These are phyloP conservation scores for Lasioglossum calceatum DNA, from an alignment of 2,888 invertebrate species.

Conservation along the genomic window DNA sequence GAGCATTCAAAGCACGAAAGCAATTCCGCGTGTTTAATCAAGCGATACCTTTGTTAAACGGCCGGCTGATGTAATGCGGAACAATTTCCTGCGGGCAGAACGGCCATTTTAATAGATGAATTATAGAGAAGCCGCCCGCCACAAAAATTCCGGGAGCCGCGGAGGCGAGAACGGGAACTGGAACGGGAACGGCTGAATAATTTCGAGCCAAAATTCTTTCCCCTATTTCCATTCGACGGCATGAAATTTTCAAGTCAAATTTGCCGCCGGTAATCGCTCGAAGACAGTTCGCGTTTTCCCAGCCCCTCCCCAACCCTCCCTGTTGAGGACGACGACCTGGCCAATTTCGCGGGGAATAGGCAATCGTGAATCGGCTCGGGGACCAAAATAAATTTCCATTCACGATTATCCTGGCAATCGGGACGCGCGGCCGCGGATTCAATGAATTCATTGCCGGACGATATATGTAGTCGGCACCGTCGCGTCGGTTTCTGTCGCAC, in stretches of 20 bases:
- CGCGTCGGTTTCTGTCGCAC: not conserved
- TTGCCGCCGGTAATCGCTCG: slow-evolving; percentile 45
- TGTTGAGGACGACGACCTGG: not conserved
- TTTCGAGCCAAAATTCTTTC: slow-evolving; percentile 2
- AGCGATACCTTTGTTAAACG: not conserved
- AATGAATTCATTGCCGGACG: slow-evolving; percentile 42
- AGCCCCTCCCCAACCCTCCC: not conserved
- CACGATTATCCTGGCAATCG: slow-evolving; percentile 36
- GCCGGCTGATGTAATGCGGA: not conserved
- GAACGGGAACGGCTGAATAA: not conserved
- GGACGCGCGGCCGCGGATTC: slow-evolving; percentile 15
- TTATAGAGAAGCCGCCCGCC: not conserved
- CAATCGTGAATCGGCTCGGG: slow-evolving; percentile 26
- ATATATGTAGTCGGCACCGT: slow-evolving; percentile 10
- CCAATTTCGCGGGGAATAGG: slow-evolving; percentile 22
- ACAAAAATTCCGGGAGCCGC: not conserved
- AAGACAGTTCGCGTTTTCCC: slow-evolving; percentile 16
- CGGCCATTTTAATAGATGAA: not conserved
- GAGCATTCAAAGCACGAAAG: not conserved
- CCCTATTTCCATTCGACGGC: slow-evolving; percentile 36
- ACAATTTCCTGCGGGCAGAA: not conserved
- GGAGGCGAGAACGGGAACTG: not conserved
- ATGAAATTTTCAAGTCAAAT: slow-evolving; percentile 58
- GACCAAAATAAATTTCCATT: slow-evolving; percentile 57
- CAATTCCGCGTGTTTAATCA: not conserved